Evolutionary conservation across 2,888 invertebrate species (phyloP).

Genomic region (Lasioglossum pauxillum): DNA sequence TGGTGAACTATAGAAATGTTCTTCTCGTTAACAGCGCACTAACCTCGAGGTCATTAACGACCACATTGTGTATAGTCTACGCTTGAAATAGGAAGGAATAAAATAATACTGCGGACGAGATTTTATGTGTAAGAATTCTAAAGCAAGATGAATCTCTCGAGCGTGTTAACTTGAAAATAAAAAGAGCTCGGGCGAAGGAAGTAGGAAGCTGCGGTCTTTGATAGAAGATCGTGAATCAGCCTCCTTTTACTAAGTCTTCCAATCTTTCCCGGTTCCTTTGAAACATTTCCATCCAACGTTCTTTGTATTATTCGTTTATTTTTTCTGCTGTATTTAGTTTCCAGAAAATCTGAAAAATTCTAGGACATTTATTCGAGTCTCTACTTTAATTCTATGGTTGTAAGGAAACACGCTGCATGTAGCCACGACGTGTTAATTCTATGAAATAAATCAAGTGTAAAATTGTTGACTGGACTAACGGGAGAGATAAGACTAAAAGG

Average conservation of each 20-base stretch:
- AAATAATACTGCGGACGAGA: neutral
- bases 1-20: no score
- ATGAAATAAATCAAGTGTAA: neutral
- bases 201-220: constrained; percentile 14
- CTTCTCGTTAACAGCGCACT: no score
- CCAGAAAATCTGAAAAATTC: neutral
- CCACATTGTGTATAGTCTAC: no score
- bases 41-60: no score
- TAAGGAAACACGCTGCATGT: no score
- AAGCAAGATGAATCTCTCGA: neutral
- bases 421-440: no score
- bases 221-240: constrained; percentile 13
- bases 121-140: neutral
- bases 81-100: neutral
- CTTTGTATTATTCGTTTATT: neutral
- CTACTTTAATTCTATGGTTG: no score
- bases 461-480: neutral
- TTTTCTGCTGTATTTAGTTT: no score
- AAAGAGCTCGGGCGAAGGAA: neutral
- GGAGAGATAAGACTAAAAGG: neutral
- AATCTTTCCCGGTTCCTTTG: neutral
- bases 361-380: no score
- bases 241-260: neutral
- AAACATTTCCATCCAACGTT: neutral
- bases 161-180: neutral